Conservation (phyloP, 2,113 vertebrate species). For the Progne subis region DNA sequence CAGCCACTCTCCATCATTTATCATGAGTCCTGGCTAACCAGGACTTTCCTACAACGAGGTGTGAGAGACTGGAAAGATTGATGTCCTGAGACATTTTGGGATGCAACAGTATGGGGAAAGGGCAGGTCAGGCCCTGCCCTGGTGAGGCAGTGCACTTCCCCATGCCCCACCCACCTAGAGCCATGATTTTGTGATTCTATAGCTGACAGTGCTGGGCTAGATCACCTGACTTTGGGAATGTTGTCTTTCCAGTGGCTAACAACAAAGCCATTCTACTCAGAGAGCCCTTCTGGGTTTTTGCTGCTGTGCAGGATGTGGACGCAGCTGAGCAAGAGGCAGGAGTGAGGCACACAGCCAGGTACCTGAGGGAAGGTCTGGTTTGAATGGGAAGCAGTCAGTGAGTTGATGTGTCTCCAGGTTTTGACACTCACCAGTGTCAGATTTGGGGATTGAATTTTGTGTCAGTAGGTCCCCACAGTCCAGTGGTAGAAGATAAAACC, state of each 20-base stretch:
- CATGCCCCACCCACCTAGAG: fast-evolving
- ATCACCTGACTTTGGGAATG: neutral
- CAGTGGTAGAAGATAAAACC: neutral
- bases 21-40: neutral
- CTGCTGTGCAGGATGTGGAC: neutral
- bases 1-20: neutral
- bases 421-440: neutral
- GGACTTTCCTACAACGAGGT: neutral
- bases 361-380: neutral
- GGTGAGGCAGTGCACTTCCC: neutral
- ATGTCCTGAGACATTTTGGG: neutral
- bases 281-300: neutral
- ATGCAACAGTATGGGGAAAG: neutral
- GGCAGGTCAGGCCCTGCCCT: neutral
- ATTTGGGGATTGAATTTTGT: neutral
- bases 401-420: neutral
- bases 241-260: neutral
- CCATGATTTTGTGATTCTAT: neutral
- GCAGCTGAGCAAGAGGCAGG: neutral
- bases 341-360: neutral
- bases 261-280: neutral
- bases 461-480: neutral
- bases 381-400: neutral
- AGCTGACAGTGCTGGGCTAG: neutral
- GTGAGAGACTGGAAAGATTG: neutral